phyloP scores from a whole-genome alignment of 2,888 invertebrate genomes.

The Andrena fulva region DNA sequence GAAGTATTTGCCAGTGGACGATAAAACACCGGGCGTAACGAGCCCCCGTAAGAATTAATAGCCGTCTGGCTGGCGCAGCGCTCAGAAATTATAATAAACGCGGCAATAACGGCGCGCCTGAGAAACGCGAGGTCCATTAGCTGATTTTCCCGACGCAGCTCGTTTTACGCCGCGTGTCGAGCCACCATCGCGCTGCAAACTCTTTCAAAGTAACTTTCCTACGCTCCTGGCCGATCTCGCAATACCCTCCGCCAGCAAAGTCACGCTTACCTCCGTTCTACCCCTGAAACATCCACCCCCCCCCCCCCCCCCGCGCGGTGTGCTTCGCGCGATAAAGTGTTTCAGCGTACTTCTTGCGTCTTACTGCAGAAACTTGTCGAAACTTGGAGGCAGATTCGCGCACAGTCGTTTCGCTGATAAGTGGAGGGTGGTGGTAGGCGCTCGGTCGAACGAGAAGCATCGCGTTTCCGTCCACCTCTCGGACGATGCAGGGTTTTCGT shows the following conservation, averaged over 20 bases:
- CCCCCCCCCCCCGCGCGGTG: no score
- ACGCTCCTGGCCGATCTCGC: no score
- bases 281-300: no score
- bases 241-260: no score
- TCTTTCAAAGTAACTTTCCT: no score
- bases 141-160: slow-evolving; percentile 1
- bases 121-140: slow-evolving; percentile 10
- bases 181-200: not conserved
- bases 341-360: not conserved
- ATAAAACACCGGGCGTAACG: slow-evolving; percentile 49
- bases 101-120: slow-evolving; percentile 9
- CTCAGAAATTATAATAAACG: slow-evolving; percentile 47
- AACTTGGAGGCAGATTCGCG: not conserved
- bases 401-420: slow-evolving; percentile 1
- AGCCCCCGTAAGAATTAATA: slow-evolving; percentile 42
- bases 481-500: not conserved
- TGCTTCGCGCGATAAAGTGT: not conserved
- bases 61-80: not conserved
- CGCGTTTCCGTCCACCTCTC: not conserved
- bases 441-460: not conserved
- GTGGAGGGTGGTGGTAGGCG: not conserved
- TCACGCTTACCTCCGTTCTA: no score
- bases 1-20: slow-evolving; percentile 52
- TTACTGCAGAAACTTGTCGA: not conserved
- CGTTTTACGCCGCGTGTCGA: not conserved